Evolutionary conservation across 2,797 vertebrate species (phyloP), one percentile per base, ranked within the genome.

Genomic region (Acipenser ruthenus): DNA sequence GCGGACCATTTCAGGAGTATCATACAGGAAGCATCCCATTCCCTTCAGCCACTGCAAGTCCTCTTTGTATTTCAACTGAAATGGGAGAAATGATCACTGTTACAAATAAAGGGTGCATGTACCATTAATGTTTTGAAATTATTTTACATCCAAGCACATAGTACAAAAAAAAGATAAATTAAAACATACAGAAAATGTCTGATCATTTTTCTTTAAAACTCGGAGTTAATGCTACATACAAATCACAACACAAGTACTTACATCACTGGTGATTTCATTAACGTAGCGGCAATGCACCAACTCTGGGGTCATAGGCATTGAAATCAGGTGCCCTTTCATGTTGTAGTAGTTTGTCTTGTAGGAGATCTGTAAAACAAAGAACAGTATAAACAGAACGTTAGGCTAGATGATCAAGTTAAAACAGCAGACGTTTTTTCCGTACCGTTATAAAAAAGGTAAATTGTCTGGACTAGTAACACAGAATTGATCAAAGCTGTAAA

Each of bases 321-420:
- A 91, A 82, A 95, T 95, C 81, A 93, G 78, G 74, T 94, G 93
- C 12, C 96, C 96, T 78, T 82, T 94, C 84, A 73, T 80, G 84
- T 73, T 95, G 83, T 91, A 89, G 88, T 92, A 97, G 74, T 98
- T 95, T 11, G 96, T 91, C 75, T 89, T 98, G 91, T 99, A 99
- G 78, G 92, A 92, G 65, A 98, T 74, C 97, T 99, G 77, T 18
- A 80, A 73, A 5, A 5, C 37, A 37, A 37, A 37, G 37, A 37
- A 5, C 0, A 5, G 37, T 37, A 37, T 37, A 5, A 37, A 0
- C 37, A 37, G 37, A 37, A 37, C 1, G 4, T 37, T 37, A 37
- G 37, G 37, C 3, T 37, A 37, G 37, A 0, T 37, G 4, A 37
- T 37, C 37, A 48, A 63, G 13, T 50, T 18, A 60, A 58, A 58